Percentiles rank a stretch among this genome's conserved stretches.
Evolutionary conservation across 37 sponge, comb jelly and placozoan genomes (phyloP).

Genomic region (Oscarella lobularis): DNA sequence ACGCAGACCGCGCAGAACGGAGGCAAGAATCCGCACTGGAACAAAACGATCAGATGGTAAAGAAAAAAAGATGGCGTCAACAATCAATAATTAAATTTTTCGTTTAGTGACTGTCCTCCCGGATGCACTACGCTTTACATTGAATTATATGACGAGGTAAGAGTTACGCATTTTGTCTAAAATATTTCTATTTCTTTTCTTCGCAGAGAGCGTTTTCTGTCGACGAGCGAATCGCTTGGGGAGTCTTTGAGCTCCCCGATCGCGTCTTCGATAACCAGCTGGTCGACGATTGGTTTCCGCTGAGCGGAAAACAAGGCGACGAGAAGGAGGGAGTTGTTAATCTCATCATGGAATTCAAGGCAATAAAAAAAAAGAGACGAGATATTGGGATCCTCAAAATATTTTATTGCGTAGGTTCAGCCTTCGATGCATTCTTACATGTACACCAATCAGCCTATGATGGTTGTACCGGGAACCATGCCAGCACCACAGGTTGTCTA

Average conservation of each 20-base stretch:
- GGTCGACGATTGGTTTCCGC: conserved; percentile 90
- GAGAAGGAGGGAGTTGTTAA: conserved; percentile 77
- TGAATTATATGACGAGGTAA: conserved; percentile 83
- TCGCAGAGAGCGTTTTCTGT: conserved; percentile 57
- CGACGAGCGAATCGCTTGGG: conserved; percentile 88
- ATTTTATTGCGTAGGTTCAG: conserved; percentile 8
- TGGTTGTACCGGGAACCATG: background rate
- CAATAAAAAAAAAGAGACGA: no score
- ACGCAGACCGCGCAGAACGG: conserved; percentile 79
- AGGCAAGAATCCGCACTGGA: conserved; percentile 93
- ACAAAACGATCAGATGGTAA: conserved; percentile 35
- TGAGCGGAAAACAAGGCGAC: conserved; percentile 85
- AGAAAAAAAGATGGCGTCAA: background rate
- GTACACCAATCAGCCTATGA: background rate
- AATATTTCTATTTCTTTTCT: background rate
- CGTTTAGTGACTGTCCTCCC: conserved; percentile 23
- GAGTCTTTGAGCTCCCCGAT: conserved; percentile 56
- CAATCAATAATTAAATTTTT: background rate
- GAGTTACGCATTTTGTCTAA: background rate
- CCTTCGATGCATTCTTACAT: background rate
- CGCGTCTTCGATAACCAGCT: conserved; percentile 70
- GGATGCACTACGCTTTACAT: conserved; percentile 60
- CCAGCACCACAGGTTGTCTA: background rate
- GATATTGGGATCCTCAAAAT: no score
- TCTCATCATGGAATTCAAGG: conserved; percentile 21